Conservation (phyloP, 2,113 vertebrate genomes). For the Piaya cayana region DNA sequence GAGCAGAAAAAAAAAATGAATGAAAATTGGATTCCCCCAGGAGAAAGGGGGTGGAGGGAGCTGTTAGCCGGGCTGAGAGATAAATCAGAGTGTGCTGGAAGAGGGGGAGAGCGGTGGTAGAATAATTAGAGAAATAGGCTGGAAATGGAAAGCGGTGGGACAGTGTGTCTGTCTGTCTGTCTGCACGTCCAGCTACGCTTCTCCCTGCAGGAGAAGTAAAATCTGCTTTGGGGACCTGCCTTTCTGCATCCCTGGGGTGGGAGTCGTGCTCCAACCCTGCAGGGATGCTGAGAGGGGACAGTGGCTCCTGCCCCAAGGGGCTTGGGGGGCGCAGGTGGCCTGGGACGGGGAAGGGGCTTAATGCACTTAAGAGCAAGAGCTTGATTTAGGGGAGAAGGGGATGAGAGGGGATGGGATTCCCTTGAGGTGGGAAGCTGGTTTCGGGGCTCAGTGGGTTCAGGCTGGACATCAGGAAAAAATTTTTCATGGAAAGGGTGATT, state of each 20-base stretch:
- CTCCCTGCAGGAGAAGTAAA: neutral
- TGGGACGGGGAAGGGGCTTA: neutral
- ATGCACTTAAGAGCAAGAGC: neutral
- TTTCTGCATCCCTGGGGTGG: neutral
- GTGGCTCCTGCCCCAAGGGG: neutral
- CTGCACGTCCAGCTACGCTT: neutral
- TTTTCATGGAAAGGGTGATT: too few species aligned
- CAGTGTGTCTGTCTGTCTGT: neutral
- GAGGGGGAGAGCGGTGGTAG: constrained; percentile 15
- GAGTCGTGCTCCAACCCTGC: fast-evolving
- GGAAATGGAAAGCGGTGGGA: constrained; percentile 58
- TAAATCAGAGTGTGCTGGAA: constrained; percentile 74
- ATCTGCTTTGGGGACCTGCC: neutral
- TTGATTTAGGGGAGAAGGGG: neutral
- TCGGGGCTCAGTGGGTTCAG: fast-evolving
- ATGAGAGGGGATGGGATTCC: neutral
- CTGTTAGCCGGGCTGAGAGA: constrained; percentile 73
- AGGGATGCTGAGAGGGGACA: fast-evolving
- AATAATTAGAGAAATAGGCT: constrained; percentile 76
- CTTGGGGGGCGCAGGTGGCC: constrained; percentile 10
- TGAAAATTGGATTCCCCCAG: constrained; percentile 79
- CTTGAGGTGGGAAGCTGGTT: fast-evolving
- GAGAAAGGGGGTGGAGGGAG: constrained; percentile 57
- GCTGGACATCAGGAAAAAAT: too few species aligned
- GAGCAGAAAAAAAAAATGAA: constrained; percentile 83